Evolutionary conservation across 1,140 invertebrate species (phyloP).

Genomic region (Oscheius sp.): DNA sequence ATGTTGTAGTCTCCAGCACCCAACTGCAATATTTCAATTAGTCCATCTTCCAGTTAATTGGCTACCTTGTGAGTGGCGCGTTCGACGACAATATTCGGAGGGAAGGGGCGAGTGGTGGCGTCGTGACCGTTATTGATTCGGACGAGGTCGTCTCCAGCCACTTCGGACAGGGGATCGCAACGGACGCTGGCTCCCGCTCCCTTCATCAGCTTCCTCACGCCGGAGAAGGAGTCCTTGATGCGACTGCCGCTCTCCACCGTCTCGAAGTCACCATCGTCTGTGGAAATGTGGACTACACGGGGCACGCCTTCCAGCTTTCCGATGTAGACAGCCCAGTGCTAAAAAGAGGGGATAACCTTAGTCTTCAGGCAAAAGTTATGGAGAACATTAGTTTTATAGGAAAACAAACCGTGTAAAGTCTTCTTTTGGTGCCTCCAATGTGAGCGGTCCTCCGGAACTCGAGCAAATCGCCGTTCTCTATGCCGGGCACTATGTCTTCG

Average conservation of each 20-base stretch:
- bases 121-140: conserved; percentile 39
- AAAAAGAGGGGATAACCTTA: conserved; percentile 12
- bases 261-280: conserved; percentile 38
- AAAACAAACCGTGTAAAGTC: conserved; percentile 33
- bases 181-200: conserved; percentile 12
- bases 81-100: conserved; percentile 31
- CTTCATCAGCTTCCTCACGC: background rate
- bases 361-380: background rate
- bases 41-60: conserved; percentile 4
- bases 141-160: conserved; percentile 28
- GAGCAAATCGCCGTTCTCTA: conserved; percentile 37
- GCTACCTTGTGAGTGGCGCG: conserved; percentile 23
- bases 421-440: conserved; percentile 4
- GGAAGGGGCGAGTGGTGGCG: conserved; percentile 22
- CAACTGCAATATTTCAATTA: conserved; percentile 13
- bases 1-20: conserved; percentile 12
- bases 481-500: conserved; percentile 19
- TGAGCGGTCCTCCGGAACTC: conserved; percentile 28
- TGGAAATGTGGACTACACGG: conserved; percentile 35
- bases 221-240: background rate
- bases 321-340: conserved; percentile 44
- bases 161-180: conserved; percentile 13
- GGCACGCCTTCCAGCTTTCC: conserved; percentile 34
- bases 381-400: background rate
- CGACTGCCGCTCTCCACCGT: conserved; percentile 2